Evolutionary conservation across 2,888 invertebrate species (phyloP), one percentile per base, ranked within the genome.

Genomic region (Serrognathus titanus): DNA sequence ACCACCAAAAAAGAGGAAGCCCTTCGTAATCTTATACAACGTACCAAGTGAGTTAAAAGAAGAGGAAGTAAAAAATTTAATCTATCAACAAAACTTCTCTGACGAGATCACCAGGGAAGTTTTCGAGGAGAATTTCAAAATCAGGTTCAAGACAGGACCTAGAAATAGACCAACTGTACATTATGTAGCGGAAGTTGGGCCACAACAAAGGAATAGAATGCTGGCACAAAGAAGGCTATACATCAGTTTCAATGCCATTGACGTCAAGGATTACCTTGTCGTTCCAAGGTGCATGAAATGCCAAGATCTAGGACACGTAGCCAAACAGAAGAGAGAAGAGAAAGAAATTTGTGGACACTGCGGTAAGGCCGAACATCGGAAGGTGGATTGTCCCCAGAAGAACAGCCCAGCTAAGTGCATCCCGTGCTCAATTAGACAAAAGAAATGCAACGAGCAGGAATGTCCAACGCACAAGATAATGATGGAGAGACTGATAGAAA

Each of bases 141-240:
- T 58, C 2, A 6, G 51, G 9, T 60, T 60, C 49, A 55, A 41
- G 40, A 52, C 58, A 1, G 60, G 55, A 13, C 57, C 55, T 0
- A 20, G 45, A 39, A 46, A 37, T 11, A 58, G 36, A 37, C 31
- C 50, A 0, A 54, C 51, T 1, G 52, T 43, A n/a, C 24, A 24
- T 6, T 24, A 24, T 6, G 24, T 24, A 1, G 24, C 24, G 1
- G 24, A 24, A 6, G 24, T 24, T 2, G 24, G 6, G 4, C 24
- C 24, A 13, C 7, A 16, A 37, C 13, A 38, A 49, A 39, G 53
- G 16, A 49, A 40, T 3, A 3, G 10, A 1, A 43, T 58, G 6
- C 38, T 55, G 6, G 1, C 16, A 1, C 49, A 47, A 12, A 36
- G 37, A 1, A 54, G 40, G 39, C 1, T 43, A 1, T 59, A 53